phyloP scores from a whole-genome alignment of 2,888 invertebrate genomes.

The Alviniconcha strummeri region DNA sequence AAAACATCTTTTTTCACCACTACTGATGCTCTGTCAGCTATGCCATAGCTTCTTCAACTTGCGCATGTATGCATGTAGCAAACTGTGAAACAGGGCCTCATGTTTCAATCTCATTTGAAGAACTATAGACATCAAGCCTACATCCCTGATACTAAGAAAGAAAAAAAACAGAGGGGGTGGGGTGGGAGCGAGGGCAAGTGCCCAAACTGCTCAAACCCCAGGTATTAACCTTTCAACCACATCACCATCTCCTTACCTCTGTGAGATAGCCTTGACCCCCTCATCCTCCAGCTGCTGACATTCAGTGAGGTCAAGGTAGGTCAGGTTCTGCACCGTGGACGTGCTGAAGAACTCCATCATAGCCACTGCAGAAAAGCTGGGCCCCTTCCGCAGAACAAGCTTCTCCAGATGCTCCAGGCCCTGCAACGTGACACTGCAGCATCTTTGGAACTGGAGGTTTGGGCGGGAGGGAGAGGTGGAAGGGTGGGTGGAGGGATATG shows the following conservation, averaged over 20 bases:
- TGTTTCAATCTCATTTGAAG: no score
- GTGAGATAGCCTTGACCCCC: constrained; percentile 50
- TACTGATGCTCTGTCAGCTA: no score
- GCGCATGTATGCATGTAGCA: no score
- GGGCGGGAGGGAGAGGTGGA: neutral
- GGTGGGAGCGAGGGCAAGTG: no score
- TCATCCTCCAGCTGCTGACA: constrained; percentile 51
- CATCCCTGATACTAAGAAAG: no score
- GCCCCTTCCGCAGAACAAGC: constrained; percentile 53
- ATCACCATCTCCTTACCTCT: constrained; percentile 46
- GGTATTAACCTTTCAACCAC: neutral
- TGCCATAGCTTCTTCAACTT: no score
- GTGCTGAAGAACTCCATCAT: constrained; percentile 46
- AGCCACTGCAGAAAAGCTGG: constrained; percentile 46
- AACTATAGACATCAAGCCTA: no score
- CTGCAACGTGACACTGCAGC: constrained; percentile 26
- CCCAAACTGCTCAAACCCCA: no score
- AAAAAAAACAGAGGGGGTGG: no score
- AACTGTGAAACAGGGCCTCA: no score
- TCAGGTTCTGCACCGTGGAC: constrained; percentile 42
- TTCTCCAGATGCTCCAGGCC: constrained; percentile 36
- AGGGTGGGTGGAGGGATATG: neutral
- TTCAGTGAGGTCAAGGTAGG: constrained; percentile 55
- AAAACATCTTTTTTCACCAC: no score
- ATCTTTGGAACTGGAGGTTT: neutral